These are phyloP conservation scores for Apamea sordens DNA, from an alignment of 2,888 invertebrate genomes.

Conservation along the genomic window DNA sequence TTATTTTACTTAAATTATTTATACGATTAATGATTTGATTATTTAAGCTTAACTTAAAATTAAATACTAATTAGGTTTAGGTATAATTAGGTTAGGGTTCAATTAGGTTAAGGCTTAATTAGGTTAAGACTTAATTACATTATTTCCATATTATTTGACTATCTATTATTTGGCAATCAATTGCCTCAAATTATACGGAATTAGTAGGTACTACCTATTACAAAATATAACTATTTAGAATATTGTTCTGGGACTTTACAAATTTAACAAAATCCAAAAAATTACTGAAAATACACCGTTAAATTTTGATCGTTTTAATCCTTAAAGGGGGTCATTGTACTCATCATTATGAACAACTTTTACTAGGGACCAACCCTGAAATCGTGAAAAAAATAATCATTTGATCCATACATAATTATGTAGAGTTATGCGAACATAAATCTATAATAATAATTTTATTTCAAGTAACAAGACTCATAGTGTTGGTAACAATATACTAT, in stretches of 20 bases:
- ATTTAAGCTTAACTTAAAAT: background rate
- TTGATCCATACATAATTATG: too few species aligned
- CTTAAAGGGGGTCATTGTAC: too few species aligned
- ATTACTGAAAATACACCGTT: background rate
- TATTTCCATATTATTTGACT: background rate
- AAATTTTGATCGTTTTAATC: too few species aligned
- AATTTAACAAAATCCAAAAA: background rate
- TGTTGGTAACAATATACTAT: too few species aligned
- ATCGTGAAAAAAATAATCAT: too few species aligned
- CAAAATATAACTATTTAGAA: background rate
- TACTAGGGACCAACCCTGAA: too few species aligned
- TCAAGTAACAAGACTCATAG: too few species aligned
- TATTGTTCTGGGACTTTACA: background rate
- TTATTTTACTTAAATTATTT: background rate
- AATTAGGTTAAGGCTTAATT: background rate
- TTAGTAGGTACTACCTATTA: background rate
- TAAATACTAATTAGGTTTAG: background rate
- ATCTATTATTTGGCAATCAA: constrained; percentile 1
- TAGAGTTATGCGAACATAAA: too few species aligned
- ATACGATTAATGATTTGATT: background rate
- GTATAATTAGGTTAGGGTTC: too few species aligned
- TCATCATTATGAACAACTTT: too few species aligned
- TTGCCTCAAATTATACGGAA: constrained; percentile 16
- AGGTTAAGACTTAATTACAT: background rate
- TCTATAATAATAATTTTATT: too few species aligned